These are phyloP conservation scores for Spilogale gracilis DNA, from an alignment of 2,113 vertebrate species.

Conservation along the genomic window DNA sequence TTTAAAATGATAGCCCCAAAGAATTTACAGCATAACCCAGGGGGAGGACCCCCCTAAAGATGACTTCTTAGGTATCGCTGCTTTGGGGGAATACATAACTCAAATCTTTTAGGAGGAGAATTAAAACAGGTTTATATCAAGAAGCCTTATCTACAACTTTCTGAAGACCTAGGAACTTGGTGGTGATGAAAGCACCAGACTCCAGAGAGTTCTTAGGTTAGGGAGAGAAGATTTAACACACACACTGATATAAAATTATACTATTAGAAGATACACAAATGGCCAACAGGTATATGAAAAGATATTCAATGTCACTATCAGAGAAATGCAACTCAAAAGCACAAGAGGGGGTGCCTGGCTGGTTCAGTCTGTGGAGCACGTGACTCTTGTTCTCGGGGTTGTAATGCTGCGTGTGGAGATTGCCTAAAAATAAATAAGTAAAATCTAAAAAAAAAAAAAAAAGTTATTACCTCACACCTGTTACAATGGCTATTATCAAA, in stretches of 20 bases:
- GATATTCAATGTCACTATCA: background rate
- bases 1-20: constrained; percentile 11
- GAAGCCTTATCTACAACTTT: background rate
- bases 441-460: too few species aligned
- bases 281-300: background rate
- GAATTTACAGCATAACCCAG: background rate
- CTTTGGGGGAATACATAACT: background rate
- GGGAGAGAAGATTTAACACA: background rate
- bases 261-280: background rate
- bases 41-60: background rate
- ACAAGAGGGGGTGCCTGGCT: background rate
- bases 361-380: background rate
- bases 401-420: background rate
- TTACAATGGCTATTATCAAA: background rate
- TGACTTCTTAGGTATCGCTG: background rate
- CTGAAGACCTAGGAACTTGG: background rate
- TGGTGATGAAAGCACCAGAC: background rate
- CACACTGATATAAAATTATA: background rate
- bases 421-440: background rate
- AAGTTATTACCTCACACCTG: background rate
- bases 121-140: background rate
- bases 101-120: background rate
- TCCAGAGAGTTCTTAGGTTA: background rate
- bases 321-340: constrained; percentile 17
- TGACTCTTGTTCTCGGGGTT: background rate